phyloP scores from a whole-genome alignment of 2,888 invertebrate species.

The Corbicula japonica region DNA sequence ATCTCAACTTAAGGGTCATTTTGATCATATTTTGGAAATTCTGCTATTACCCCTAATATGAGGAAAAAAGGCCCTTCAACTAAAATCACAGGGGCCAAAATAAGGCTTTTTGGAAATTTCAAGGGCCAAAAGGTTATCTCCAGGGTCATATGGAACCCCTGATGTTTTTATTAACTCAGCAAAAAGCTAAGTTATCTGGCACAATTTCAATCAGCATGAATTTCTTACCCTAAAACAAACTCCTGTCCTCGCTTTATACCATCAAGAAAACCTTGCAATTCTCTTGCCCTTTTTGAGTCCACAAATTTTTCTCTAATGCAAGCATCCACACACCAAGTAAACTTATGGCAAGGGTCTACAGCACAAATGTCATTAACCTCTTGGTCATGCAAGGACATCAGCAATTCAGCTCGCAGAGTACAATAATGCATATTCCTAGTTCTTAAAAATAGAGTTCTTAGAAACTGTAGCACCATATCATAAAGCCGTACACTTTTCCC shows the following conservation, averaged over 20 bases:
- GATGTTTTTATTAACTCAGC: no score
- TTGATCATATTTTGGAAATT: no score
- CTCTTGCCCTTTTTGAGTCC: slow-evolving; percentile 97
- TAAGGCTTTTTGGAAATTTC: no score
- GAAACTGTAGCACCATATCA: slow-evolving; percentile 98
- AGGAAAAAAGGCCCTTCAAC: no score
- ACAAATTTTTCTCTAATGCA: slow-evolving; percentile 98
- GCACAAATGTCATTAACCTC: slow-evolving; percentile 97
- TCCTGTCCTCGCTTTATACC: slow-evolving; percentile 96
- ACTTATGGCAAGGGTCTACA: slow-evolving; percentile 99
- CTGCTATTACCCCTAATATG: no score
- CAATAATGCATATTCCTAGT: slow-evolving; percentile 98
- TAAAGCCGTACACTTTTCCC: slow-evolving; percentile 96
- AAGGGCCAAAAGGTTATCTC: no score
- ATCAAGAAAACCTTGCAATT: slow-evolving; percentile 95
- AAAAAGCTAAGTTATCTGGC: no score
- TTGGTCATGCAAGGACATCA: slow-evolving; percentile 98
- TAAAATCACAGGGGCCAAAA: no score
- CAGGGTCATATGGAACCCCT: no score
- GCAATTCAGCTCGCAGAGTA: slow-evolving; percentile 93
- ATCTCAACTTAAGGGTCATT: no score
- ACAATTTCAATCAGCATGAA: no score
- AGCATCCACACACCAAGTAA: slow-evolving; percentile 99
- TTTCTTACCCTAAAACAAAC: slow-evolving; percentile 88
- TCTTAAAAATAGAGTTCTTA: slow-evolving; percentile 95